These are phyloP conservation scores for Eupeodes corollae DNA, from an alignment of 1,140 invertebrate species.

Conservation along the genomic window DNA sequence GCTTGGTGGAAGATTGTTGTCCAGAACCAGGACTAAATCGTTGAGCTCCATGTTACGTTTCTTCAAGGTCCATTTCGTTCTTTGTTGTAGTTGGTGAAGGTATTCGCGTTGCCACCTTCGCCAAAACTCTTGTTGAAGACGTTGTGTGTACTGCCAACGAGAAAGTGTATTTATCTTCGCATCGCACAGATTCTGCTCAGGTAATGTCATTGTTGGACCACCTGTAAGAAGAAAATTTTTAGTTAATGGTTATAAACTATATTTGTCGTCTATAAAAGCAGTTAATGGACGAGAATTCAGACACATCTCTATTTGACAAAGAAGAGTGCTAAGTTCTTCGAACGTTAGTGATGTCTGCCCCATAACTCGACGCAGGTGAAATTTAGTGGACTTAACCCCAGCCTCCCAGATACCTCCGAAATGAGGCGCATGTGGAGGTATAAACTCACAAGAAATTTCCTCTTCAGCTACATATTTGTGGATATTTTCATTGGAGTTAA, in stretches of 20 bases:
- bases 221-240: conserved; percentile 32
- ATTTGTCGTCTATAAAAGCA: conserved; percentile 15
- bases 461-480: conserved; percentile 2
- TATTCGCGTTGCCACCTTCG: too few species aligned
- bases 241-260: conserved; percentile 18
- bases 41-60: conserved; percentile 12
- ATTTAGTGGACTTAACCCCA: conserved; percentile 21
- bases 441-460: conserved; percentile 16
- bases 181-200: too few species aligned
- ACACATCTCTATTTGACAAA: conserved; percentile 15
- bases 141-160: conserved; percentile 14
- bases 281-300: conserved; percentile 17
- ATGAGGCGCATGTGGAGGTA: conserved; percentile 17
- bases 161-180: too few species aligned
- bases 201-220: conserved; percentile 9
- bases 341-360: conserved; percentile 6
- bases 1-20: conserved; percentile 21
- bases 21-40: conserved; percentile 26
- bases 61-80: conserved; percentile 19
- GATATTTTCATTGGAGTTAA: too few species aligned
- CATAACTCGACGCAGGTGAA: conserved; percentile 13
- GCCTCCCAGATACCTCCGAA: conserved; percentile 19
- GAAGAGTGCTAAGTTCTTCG: conserved; percentile 13
- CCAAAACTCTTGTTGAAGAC: conserved; percentile 17
- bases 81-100: too few species aligned